These are phyloP conservation scores for Batillaria attramentaria DNA, from an alignment of 1,140 invertebrate genomes.

Conservation along the genomic window DNA sequence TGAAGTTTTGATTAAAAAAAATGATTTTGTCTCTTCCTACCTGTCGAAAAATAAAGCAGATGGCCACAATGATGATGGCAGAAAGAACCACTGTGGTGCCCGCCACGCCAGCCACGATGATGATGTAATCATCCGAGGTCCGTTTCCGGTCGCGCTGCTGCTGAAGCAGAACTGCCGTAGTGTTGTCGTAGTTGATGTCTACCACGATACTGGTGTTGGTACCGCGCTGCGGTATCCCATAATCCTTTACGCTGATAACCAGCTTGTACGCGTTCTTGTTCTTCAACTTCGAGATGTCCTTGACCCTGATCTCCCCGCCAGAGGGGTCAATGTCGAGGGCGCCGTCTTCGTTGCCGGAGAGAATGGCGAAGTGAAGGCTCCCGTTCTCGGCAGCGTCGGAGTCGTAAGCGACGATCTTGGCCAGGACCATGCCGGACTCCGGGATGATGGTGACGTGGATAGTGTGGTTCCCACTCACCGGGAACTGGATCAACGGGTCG, in stretches of 20 bases:
- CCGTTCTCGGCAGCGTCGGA: slow-evolving; percentile 81
- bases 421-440: slow-evolving; percentile 82
- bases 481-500: slow-evolving; percentile 76
- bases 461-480: slow-evolving; percentile 85
- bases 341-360: slow-evolving; percentile 82
- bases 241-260: slow-evolving; percentile 34
- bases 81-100: slow-evolving; percentile 44
- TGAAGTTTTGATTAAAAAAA: too few species aligned
- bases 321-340: slow-evolving; percentile 89
- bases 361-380: slow-evolving; percentile 90
- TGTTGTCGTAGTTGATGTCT: slow-evolving; percentile 42
- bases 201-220: slow-evolving; percentile 36
- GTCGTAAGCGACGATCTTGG: slow-evolving; percentile 59
- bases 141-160: not conserved
- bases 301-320: slow-evolving; percentile 84
- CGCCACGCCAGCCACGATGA: slow-evolving; percentile 47
- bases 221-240: slow-evolving; percentile 27
- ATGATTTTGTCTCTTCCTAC: slow-evolving; percentile 26
- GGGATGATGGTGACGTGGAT: slow-evolving; percentile 81
- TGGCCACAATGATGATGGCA: slow-evolving; percentile 46
- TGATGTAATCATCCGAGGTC: slow-evolving; percentile 44
- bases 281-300: slow-evolving; percentile 46
- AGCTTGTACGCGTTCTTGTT: slow-evolving; percentile 38
- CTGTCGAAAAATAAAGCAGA: slow-evolving; percentile 48
- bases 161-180: slow-evolving; percentile 2